Evolutionary conservation across 2,797 vertebrate genomes (phyloP), one percentile per base, ranked within the genome.

Genomic region (Babyrousa celebensis): DNA sequence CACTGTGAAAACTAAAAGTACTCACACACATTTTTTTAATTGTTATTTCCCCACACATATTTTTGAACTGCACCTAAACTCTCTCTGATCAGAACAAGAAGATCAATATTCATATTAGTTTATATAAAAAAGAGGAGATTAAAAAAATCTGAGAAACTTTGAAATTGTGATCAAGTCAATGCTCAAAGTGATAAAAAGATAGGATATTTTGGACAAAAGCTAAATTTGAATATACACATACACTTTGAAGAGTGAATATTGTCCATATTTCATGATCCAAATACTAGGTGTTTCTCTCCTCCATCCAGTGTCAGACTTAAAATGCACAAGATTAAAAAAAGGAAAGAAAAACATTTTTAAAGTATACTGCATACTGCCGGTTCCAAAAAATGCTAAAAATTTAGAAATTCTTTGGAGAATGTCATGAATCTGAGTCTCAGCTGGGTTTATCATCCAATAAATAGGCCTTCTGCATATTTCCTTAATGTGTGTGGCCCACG

Each of bases 111-210:
- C 54, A 95, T 9, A 77, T 96, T 15, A 89, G 17, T 60, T 78
- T 67, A 63, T n/a, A 78, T 18, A 11, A 88, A 79, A 79, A 89
- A 68, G 20, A 79, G 25, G 12, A n/a, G 3, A 16, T 88, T 91
- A 83, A 88, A 67, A 82, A 89, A 78, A 92, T 68, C 20, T 63
- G 48, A 89, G 54, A 92, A 92, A 89, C 52, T 91, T 92, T 52
- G 62, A 85, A 91, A 54, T 16, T 94, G 6, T 89, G 70, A 87
- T 95, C 58, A 79, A 95, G 54, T 67, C 62, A 84, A 27, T 94
- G 80, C 36, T 82, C 36, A 89, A 94, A 96, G 63, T 85, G 71
- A 75, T 65, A 94, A 96, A 94, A 86, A 74, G 7, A 65, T 27
- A 85, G n/a, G 67, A 62, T 27, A 70, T 68, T 88, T 82, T 79